Evolutionary conservation across 2,888 invertebrate species (phyloP).

Genomic region (Caenorhabditis macrosperma): DNA sequence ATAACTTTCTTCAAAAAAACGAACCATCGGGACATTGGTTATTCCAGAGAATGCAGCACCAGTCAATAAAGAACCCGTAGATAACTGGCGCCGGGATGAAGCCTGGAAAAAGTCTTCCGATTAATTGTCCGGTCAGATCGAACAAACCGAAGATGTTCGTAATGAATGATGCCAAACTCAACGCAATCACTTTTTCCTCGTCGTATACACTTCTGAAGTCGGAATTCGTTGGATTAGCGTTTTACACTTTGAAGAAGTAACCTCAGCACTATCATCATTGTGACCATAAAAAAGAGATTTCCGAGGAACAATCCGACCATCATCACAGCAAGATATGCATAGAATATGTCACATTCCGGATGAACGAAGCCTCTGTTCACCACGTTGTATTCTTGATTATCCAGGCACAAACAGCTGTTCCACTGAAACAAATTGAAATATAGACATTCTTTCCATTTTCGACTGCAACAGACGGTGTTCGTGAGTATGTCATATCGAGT

Average conservation of each 20-base stretch:
- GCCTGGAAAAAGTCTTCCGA: conserved; percentile 37
- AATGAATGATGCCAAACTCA: conserved; percentile 72
- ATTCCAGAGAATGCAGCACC: conserved; percentile 70
- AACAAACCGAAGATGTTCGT: conserved; percentile 74
- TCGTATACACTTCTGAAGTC: conserved; percentile 69
- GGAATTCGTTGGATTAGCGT: no score
- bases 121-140: no score
- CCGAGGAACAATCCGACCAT: conserved; percentile 75
- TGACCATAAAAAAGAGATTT: conserved; percentile 76
- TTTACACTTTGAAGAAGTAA: no score
- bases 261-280: conserved; percentile 76
- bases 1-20: background rate
- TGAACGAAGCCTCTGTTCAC: conserved; percentile 65
- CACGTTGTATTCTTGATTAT: conserved; percentile 10
- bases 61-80: conserved; percentile 72
- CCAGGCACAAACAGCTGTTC: conserved; percentile 65
- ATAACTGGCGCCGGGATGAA: conserved; percentile 77
- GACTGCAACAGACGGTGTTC: conserved; percentile 44
- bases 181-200: conserved; percentile 73
- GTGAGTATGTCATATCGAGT: conserved; percentile 52
- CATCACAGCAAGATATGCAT: conserved; percentile 70
- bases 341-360: conserved; percentile 62
- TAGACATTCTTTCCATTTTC: no score
- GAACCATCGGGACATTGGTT: conserved; percentile 68
- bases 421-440: no score